Evolutionary conservation across 2,888 invertebrate species (phyloP), one percentile per base, ranked within the genome.

Genomic region (Lithophane leautieri): DNA sequence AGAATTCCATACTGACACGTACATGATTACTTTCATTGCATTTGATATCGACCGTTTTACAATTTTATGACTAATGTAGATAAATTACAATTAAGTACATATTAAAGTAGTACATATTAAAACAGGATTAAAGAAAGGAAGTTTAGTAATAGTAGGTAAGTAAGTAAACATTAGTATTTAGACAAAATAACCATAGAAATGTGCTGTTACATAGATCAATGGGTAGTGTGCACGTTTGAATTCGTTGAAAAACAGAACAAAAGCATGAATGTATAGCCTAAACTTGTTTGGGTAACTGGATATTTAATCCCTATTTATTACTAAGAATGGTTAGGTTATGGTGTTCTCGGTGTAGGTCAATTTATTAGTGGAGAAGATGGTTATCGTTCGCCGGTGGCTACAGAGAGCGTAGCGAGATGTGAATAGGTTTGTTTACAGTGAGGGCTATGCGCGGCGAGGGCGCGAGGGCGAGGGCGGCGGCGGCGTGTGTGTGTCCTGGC

Each of bases 351-450:
- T 70, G 62, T 80, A 81, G 79, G 87, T 85, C 76, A 84, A 86
- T 86, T 87, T 80, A 81, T 87, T 82, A 72, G 78, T 86, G 76
- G 77, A 79, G 79, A 81, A 76, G 86, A 86, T 86, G 85, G 81
- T 86, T 86, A 88, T 88, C 85, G 77, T 82, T 76, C 70, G 84
- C 78, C 69, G 79, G 84, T 79, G 82, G 86, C 88, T 86, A 84
- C 89, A 85, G 88, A 83, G 79, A 86, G 86, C 82, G 88, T 87
- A 86, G 87, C 83, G 88, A 91, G 93, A 93, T 93, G 93, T 91
- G 94, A 93, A 93, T 94, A 94, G 94, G 93, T 93, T 94, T 95
- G 95, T 95, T 95, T 95, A 95, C 93, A 92, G 91, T 90, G 93
- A 93, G 95, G 94, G 94, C 92, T 91, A 91, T 90, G 91, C 82